Conservation (phyloP, 2,113 vertebrate genomes). For the Phalacrocorax aristotelis region DNA sequence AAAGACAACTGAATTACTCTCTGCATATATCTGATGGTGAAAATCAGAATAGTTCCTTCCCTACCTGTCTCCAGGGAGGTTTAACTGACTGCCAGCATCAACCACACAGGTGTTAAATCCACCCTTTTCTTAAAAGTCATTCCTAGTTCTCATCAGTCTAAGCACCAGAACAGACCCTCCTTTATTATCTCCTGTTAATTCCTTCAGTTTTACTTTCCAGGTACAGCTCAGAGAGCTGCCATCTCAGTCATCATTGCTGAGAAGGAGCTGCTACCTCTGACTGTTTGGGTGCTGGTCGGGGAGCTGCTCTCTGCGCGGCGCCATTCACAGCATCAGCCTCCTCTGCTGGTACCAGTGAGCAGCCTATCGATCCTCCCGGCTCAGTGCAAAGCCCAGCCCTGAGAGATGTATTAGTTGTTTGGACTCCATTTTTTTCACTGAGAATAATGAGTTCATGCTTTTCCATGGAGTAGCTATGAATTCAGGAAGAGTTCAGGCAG, state of each 20-base stretch:
- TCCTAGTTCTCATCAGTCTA: not conserved
- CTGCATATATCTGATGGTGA: not conserved
- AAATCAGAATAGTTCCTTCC: not conserved
- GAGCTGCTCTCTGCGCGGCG: fast-evolving
- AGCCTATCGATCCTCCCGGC: constrained; percentile 2
- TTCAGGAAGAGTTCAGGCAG: not conserved
- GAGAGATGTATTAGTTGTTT: not conserved
- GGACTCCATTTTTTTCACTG: not conserved
- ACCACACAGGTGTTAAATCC: not conserved
- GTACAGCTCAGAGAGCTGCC: not conserved
- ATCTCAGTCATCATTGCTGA: not conserved
- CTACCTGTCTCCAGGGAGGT: not conserved
- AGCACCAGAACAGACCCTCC: not conserved
- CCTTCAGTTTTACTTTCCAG: not conserved
- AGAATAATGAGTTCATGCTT: not conserved
- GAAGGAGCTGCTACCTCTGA: not conserved
- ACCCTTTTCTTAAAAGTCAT: not conserved
- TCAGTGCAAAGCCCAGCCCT: not conserved
- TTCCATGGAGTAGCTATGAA: not conserved
- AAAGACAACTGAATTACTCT: not conserved
- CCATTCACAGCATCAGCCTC: constrained; percentile 8
- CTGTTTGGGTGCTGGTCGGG: not conserved
- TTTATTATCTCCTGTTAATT: not conserved
- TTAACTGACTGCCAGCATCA: not conserved
- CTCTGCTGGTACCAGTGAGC: not conserved